Conservation (phyloP, 2,797 vertebrate genomes). For the Discoglossus pictus region DNA sequence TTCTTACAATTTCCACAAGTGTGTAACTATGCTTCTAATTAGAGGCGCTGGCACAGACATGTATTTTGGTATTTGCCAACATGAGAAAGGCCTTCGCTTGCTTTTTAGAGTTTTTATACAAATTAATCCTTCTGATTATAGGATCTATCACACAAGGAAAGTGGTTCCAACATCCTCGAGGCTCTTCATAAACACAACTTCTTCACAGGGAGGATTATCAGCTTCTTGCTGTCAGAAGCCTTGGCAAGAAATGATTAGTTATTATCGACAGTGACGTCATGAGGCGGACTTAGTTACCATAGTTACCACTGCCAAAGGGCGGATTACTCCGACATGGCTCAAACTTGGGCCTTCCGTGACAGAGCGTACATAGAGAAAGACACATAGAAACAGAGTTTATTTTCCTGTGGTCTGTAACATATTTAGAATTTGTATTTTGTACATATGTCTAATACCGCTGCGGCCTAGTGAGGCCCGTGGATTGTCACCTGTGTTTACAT, state of each 20-base stretch:
- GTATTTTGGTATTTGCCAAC: neutral
- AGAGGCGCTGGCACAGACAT: too few species aligned
- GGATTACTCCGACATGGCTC: neutral
- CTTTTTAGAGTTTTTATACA: neutral
- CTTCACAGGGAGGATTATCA: constrained; percentile 34
- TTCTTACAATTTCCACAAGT: too few species aligned
- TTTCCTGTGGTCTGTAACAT: too few species aligned
- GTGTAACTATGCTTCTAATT: too few species aligned
- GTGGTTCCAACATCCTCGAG: constrained; percentile 4
- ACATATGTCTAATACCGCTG: too few species aligned
- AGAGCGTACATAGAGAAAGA: neutral
- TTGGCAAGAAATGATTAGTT: constrained; percentile 29
- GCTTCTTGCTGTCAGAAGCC: constrained; percentile 2
- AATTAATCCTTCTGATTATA: too few species aligned
- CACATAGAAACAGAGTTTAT: too few species aligned
- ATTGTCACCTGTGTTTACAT: too few species aligned
- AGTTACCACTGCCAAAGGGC: constrained; percentile 20
- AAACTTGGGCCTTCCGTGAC: neutral
- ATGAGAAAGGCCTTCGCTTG: neutral
- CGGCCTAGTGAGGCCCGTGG: too few species aligned
- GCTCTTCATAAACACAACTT: constrained; percentile 1
- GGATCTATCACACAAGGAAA: neutral
- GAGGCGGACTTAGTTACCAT: constrained; percentile 13
- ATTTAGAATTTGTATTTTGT: too few species aligned
- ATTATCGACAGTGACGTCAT: constrained; percentile 24